Conservation (phyloP, 1,140 invertebrate genomes). For the Neodiprion lecontei region DNA sequence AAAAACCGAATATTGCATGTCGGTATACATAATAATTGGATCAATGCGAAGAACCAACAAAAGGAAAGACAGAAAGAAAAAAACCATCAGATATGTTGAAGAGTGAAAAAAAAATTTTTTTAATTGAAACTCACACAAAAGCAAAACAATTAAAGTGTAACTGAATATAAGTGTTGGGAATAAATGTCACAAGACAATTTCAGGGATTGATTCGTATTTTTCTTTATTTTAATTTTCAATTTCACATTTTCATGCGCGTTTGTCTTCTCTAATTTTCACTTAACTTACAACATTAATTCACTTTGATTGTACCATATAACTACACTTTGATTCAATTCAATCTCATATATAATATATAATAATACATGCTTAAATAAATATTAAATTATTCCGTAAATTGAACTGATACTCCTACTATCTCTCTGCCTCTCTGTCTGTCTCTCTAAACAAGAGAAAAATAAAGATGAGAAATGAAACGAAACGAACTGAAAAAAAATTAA, state of each 20-base stretch:
- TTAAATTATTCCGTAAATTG: slow-evolving; percentile 14
- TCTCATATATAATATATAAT: slow-evolving; percentile 24
- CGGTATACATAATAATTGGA: slow-evolving; percentile 21
- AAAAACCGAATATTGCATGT: neutral
- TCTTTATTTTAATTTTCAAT: slow-evolving; percentile 23
- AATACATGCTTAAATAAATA: slow-evolving; percentile 30
- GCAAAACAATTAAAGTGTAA: slow-evolving; percentile 54
- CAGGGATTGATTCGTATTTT: slow-evolving; percentile 30
- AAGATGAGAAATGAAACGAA: slow-evolving; percentile 39
- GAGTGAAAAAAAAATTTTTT: slow-evolving; percentile 43
- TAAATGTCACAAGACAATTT: slow-evolving; percentile 41
- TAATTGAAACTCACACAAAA: slow-evolving; percentile 23
- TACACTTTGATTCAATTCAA: slow-evolving; percentile 19
- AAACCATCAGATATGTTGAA: no score
- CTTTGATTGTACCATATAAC: neutral
- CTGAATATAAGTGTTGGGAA: slow-evolving; percentile 44
- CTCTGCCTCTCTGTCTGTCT: slow-evolving; percentile 26
- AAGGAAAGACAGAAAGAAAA: no score
- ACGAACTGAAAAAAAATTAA: slow-evolving; percentile 21
- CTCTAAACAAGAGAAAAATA: slow-evolving; percentile 33
- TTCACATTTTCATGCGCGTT: slow-evolving; percentile 22
- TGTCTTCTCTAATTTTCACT: neutral
- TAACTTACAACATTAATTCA: neutral
- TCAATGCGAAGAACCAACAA: no score
- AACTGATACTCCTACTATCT: no score